phyloP scores from a whole-genome alignment of 2,113 vertebrate species.

The Pterocles burchelli region DNA sequence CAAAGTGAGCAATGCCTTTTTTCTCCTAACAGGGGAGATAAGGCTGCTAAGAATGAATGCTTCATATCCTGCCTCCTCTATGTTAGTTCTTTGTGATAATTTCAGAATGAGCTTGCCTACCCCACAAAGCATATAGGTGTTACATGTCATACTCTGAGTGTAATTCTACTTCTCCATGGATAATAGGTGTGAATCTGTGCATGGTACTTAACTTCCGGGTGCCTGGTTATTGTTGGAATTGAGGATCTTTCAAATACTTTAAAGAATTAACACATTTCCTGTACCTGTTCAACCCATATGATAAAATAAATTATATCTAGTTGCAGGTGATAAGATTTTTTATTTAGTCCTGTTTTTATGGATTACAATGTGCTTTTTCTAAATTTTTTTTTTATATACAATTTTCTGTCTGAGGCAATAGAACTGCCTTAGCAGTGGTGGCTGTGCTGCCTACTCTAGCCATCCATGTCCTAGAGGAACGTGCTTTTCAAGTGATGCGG shows the following conservation, averaged over 20 bases:
- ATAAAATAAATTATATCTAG: neutral
- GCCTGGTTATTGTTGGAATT: neutral
- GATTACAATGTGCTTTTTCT: neutral
- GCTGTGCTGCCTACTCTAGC: neutral
- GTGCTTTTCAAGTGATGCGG: neutral
- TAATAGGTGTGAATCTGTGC: neutral
- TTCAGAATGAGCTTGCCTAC: neutral
- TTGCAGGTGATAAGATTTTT: neutral
- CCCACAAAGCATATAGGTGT: neutral
- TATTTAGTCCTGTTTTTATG: neutral
- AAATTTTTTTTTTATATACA: neutral
- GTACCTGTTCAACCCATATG: neutral
- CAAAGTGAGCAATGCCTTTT: accelerated
- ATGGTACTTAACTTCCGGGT: neutral
- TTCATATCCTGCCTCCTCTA: neutral
- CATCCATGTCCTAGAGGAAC: neutral
- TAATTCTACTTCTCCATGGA: neutral
- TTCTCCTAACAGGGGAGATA: neutral
- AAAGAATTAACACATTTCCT: neutral
- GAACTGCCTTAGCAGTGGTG: neutral
- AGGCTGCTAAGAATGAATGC: neutral
- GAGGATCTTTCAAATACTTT: neutral
- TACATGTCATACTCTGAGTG: neutral
- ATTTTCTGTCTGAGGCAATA: neutral
- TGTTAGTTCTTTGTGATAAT: neutral